phyloP scores from a whole-genome alignment of 2,888 invertebrate genomes.

The Drosophila nigritarsus region DNA sequence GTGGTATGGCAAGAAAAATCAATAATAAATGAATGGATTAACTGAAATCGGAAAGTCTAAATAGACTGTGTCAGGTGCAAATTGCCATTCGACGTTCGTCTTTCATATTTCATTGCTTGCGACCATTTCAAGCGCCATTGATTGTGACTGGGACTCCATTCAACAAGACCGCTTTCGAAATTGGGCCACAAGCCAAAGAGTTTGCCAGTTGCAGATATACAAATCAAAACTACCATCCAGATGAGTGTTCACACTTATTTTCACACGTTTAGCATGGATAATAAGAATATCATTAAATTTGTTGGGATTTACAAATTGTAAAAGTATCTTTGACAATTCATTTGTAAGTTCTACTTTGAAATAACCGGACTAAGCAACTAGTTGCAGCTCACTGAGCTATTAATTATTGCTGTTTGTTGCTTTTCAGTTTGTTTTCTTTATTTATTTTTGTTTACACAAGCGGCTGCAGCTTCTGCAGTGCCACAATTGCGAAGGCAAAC shows the following conservation, averaged over 20 bases:
- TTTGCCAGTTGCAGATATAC: background rate
- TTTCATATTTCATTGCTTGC: background rate
- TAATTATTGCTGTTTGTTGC: background rate
- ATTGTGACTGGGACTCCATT: background rate
- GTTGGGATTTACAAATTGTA: background rate
- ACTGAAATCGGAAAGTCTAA: slow-evolving; percentile 34
- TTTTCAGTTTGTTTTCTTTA: background rate
- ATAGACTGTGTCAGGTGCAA: slow-evolving; percentile 61
- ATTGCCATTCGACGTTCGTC: slow-evolving; percentile 63
- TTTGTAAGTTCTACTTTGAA: background rate
- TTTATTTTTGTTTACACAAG: background rate
- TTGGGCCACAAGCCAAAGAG: background rate
- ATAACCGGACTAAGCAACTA: background rate
- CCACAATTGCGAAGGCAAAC: slow-evolving; percentile 24
- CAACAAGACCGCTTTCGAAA: slow-evolving; percentile 2
- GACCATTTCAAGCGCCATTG: background rate
- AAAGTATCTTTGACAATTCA: background rate
- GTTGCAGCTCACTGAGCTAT: background rate
- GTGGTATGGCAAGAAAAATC: background rate
- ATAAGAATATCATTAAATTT: background rate
- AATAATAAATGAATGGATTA: slow-evolving; percentile 8
- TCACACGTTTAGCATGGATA: background rate
- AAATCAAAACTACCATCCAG: background rate
- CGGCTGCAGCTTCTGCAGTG: slow-evolving; percentile 6
- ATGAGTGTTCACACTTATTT: background rate